Conservation (phyloP, 2,888 invertebrate species). For the Malthinus seriepunctatus region DNA sequence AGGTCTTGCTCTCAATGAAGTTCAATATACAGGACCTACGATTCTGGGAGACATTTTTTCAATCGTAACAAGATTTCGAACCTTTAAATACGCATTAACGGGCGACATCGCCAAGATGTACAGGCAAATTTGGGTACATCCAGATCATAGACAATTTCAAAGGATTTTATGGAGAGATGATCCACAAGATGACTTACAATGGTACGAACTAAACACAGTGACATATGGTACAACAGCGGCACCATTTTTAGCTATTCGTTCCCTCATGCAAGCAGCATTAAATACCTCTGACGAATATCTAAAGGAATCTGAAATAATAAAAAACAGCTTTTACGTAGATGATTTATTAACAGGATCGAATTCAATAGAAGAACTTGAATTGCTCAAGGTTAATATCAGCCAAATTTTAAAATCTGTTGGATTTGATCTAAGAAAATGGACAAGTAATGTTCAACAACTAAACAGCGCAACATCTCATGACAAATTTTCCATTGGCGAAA, state of each 20-base stretch:
- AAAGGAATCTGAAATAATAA: slow-evolving; percentile 18
- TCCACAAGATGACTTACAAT: slow-evolving; percentile 19
- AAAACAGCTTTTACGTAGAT: slow-evolving; percentile 32
- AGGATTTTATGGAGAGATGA: slow-evolving; percentile 33
- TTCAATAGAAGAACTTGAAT: slow-evolving; percentile 7
- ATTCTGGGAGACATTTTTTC: slow-evolving; percentile 37
- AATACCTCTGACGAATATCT: slow-evolving; percentile 26
- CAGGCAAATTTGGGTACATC: slow-evolving; percentile 35
- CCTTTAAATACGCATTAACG: slow-evolving; percentile 33
- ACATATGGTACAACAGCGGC: too few relatives aligned
- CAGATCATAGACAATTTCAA: slow-evolving; percentile 32
- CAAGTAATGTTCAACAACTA: too few relatives aligned
- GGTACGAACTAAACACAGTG: slow-evolving; percentile 32
- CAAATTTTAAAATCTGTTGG: too few relatives aligned
- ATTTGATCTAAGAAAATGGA: too few relatives aligned
- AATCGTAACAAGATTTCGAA: slow-evolving; percentile 38
- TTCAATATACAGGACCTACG: slow-evolving; percentile 36
- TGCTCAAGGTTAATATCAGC: too few relatives aligned
- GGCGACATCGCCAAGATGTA: slow-evolving; percentile 43
- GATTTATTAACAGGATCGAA: slow-evolving; percentile 29
- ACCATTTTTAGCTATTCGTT: slow-evolving; percentile 32
- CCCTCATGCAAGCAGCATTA: slow-evolving; percentile 29
- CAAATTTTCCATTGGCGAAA: too few relatives aligned
- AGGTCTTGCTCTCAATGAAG: slow-evolving; percentile 37
- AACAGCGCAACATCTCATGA: too few relatives aligned